Percentiles rank a stretch among this genome's conserved stretches.
phyloP scores from a whole-genome alignment of 2,113 vertebrate genomes.

The Macroglossus sobrinus region DNA sequence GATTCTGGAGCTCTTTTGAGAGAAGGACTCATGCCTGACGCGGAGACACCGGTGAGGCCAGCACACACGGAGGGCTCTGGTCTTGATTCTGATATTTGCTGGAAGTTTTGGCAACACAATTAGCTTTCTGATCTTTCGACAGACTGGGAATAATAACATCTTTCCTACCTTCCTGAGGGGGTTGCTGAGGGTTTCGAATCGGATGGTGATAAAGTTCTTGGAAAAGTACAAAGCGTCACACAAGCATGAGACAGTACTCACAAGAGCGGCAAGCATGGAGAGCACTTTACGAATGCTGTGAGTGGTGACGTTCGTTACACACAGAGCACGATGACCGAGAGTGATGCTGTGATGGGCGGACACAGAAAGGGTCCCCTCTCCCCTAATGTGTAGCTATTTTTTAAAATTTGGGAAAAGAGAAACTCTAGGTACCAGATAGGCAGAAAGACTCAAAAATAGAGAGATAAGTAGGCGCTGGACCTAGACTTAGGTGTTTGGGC shows the following conservation, averaged over 20 bases:
- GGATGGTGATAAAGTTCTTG: neutral
- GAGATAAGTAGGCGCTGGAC: neutral
- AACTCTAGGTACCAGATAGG: neutral
- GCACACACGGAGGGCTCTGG: neutral
- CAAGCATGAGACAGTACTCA: neutral
- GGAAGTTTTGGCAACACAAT: neutral
- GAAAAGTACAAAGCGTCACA: neutral
- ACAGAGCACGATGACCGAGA: neutral
- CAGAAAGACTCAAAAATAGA: neutral
- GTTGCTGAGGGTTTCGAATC: neutral
- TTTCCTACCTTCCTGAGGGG: neutral
- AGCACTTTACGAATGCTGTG: neutral
- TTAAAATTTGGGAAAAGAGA: neutral
- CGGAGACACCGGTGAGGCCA: rapidly evolving
- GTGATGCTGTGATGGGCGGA: neutral
- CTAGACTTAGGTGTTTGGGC: neutral
- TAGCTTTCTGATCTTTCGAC: neutral
- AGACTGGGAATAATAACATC: neutral
- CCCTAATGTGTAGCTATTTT: neutral
- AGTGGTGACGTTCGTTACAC: rapidly evolving
- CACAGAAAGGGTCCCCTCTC: neutral
- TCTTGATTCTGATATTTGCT: neutral
- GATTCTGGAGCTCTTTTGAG: no score
- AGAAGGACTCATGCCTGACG: neutral
- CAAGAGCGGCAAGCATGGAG: neutral